A percentile compares a stretch with the other conserved stretches of the same genome.
Evolutionary conservation across 2,888 invertebrate species (phyloP).

Genomic region (Brassicogethes aeneus): DNA sequence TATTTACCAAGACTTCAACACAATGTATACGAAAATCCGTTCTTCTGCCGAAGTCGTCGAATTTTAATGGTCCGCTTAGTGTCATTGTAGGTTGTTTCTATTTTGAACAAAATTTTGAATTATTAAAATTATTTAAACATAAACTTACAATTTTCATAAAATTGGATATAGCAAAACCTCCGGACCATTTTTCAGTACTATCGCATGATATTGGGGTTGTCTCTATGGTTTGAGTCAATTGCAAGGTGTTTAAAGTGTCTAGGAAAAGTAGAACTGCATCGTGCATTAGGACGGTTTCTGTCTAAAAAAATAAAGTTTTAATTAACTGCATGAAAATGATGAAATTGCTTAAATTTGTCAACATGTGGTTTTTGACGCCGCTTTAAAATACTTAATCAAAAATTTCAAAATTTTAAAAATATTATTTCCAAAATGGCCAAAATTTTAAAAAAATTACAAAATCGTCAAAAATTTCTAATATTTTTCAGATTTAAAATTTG

Average conservation of each 20-base stretch:
- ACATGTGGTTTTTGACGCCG: too few relatives aligned
- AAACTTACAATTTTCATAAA: conserved; percentile 52
- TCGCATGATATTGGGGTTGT: conserved; percentile 24
- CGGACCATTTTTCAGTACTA: conserved; percentile 42
- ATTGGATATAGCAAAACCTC: conserved; percentile 55
- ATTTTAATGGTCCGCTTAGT: conserved; percentile 58
- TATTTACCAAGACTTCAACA: conserved; percentile 51
- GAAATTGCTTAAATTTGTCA: too few relatives aligned
- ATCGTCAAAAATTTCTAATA: too few relatives aligned
- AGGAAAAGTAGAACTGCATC: conserved; percentile 61
- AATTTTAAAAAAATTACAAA: too few relatives aligned
- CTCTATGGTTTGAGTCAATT: conserved; percentile 19
- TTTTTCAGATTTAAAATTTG: too few relatives aligned
- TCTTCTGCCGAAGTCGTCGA: conserved; percentile 60
- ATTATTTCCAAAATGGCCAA: too few relatives aligned
- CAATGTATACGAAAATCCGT: conserved; percentile 53
- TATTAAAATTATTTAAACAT: not conserved
- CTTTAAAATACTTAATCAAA: too few relatives aligned
- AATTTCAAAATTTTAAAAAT: too few relatives aligned
- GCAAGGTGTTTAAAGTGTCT: conserved; percentile 38
- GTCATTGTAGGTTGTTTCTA: conserved; percentile 20
- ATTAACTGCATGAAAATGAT: not conserved
- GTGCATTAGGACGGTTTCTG: conserved; percentile 57
- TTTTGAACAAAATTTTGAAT: conserved; percentile 11
- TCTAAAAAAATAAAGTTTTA: conserved; percentile 38